Conservation (phyloP, 2,113 vertebrate genomes). For the Pyxicephalus adspersus region DNA sequence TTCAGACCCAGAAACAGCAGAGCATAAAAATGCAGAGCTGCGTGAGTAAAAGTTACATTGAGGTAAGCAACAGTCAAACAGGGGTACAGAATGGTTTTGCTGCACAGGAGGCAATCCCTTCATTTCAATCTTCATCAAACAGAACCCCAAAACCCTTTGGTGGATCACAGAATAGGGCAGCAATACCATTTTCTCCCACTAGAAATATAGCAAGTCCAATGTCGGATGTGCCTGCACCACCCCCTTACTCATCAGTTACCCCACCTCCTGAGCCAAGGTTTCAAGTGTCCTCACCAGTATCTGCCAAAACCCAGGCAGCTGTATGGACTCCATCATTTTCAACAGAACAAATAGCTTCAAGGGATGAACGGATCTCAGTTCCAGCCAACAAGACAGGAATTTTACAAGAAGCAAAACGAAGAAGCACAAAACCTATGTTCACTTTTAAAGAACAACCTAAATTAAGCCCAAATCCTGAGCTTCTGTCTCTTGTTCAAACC, state of each 20-base stretch:
- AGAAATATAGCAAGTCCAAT: constrained; percentile 73
- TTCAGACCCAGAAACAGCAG: constrained; percentile 66
- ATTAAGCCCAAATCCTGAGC: constrained; percentile 88
- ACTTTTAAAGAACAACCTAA: constrained; percentile 92
- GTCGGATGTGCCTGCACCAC: constrained; percentile 76
- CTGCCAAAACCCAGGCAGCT: constrained; percentile 62
- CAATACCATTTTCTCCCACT: constrained; percentile 74
- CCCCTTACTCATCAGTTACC: constrained; percentile 73
- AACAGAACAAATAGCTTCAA: constrained; percentile 89
- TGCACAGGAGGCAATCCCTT: constrained; percentile 63
- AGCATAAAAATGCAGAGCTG: constrained; percentile 60
- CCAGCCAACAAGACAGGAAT: constrained; percentile 90
- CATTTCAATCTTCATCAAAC: constrained; percentile 72
- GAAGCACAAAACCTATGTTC: constrained; percentile 90
- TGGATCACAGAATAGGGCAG: constrained; percentile 71
- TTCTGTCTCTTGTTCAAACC: constrained; percentile 90
- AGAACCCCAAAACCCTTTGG: constrained; percentile 87
- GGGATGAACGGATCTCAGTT: constrained; percentile 92
- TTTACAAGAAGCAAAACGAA: constrained; percentile 83
- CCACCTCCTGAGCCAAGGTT: constrained; percentile 74
- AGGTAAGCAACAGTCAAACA: constrained; percentile 72
- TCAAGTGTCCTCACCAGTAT: constrained; percentile 65
- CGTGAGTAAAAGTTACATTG: constrained; percentile 77
- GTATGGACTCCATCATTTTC: constrained; percentile 78
- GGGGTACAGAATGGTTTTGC: constrained; percentile 77